A percentile compares a stretch with the other conserved stretches of the same genome.
These are phyloP conservation scores for Microtus oregoni DNA, from an alignment of 2,113 vertebrate genomes.

Conservation along the genomic window DNA sequence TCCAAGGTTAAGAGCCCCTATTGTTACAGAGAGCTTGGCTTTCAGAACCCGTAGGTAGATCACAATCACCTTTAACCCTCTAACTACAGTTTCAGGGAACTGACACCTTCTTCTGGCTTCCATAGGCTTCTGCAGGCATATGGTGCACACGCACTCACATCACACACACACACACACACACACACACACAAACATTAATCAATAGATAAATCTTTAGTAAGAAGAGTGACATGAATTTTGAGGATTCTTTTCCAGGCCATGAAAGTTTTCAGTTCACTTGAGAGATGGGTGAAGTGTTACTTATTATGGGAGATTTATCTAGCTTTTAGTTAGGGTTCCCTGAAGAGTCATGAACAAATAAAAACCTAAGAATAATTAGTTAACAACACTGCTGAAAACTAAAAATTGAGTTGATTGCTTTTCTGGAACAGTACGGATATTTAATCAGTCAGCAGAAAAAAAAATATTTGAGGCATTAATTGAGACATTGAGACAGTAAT, in stretches of 20 bases:
- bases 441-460: constrained; percentile 13
- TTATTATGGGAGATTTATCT: not conserved
- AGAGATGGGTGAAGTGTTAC: not conserved
- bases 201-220: not conserved
- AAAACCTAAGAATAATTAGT: not conserved
- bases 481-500: not conserved
- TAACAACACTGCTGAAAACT: constrained; percentile 11
- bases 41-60: too few relatives aligned
- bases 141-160: not conserved
- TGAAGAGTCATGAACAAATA: not conserved
- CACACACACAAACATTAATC: not conserved
- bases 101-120: not conserved
- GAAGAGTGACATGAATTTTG: not conserved
- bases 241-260: not conserved
- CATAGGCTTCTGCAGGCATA: not conserved
- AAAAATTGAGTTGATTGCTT: not conserved
- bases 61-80: not conserved
- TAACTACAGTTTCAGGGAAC: not conserved
- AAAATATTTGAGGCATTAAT: constrained; percentile 55
- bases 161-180: not conserved
- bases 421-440: not conserved
- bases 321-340: not conserved
- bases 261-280: not conserved
- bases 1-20: not conserved
- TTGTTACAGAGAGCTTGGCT: not conserved